Percentiles rank a stretch among this genome's conserved stretches.
These are phyloP conservation scores for Zaprionus bogoriensis DNA, from an alignment of 2,888 invertebrate species.

Conservation along the genomic window DNA sequence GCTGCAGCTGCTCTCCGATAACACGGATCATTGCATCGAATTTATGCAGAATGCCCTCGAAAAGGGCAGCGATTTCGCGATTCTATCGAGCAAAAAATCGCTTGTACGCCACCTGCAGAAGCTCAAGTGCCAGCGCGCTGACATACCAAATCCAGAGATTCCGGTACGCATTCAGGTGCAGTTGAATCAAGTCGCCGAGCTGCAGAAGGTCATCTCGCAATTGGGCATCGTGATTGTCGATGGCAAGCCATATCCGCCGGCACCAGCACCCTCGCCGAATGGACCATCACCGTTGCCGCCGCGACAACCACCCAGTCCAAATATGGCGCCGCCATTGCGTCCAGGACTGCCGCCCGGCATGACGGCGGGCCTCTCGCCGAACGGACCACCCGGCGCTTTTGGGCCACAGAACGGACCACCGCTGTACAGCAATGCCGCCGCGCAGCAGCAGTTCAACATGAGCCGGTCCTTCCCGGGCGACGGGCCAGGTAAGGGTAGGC, in stretches of 20 bases:
- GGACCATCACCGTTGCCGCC: constrained; percentile 80
- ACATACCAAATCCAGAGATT: constrained; percentile 95
- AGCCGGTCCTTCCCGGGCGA: constrained; percentile 81
- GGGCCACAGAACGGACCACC: constrained; percentile 82
- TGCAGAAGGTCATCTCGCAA: constrained; percentile 90
- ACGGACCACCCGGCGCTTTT: constrained; percentile 77
- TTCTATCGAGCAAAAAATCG: constrained; percentile 91
- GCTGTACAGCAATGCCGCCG: constrained; percentile 80
- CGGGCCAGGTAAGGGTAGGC: constrained; percentile 79
- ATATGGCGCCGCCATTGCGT: constrained; percentile 82
- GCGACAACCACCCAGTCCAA: constrained; percentile 81
- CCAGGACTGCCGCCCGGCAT: constrained; percentile 81
- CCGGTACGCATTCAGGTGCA: constrained; percentile 92
- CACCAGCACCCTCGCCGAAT: constrained; percentile 75
- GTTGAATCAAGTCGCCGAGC: constrained; percentile 91
- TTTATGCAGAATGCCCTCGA: constrained; percentile 92
- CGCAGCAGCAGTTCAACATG: constrained; percentile 81
- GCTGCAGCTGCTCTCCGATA: constrained; percentile 90
- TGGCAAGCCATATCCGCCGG: constrained; percentile 89
- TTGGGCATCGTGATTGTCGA: constrained; percentile 93
- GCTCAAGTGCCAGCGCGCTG: constrained; percentile 91
- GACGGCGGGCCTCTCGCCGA: constrained; percentile 80
- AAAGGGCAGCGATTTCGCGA: constrained; percentile 92
- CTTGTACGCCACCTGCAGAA: constrained; percentile 89
- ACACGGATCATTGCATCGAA: constrained; percentile 94